phyloP scores from a whole-genome alignment of 2,797 vertebrate species.

The Gymnothorax javanicus region DNA sequence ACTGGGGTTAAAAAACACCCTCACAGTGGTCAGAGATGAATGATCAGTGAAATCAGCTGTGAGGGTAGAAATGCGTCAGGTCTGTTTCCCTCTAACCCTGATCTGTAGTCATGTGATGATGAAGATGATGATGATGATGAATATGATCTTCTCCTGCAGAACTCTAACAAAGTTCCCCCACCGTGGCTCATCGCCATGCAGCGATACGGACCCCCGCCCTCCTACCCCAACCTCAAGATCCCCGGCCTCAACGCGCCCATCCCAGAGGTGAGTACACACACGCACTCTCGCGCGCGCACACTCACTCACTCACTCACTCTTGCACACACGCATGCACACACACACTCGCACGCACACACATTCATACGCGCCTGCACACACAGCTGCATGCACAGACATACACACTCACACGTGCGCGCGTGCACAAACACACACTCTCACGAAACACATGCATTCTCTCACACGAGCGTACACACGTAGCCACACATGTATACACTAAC shows the following conservation, averaged over 20 bases:
- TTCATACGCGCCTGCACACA: background rate
- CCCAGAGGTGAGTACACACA: conserved; percentile 75
- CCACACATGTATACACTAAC: no score
- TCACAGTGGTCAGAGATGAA: no score
- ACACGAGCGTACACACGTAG: no score
- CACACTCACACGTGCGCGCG: background rate
- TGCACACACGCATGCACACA: background rate
- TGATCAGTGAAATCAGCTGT: no score
- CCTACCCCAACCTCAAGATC: conserved; percentile 94
- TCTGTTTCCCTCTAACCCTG: no score
- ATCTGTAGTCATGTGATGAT: background rate
- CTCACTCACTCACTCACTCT: background rate
- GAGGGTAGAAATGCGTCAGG: no score
- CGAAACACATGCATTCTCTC: no score
- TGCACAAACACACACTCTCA: no score
- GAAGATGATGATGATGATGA: background rate
- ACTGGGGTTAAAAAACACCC: background rate
- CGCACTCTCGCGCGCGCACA: background rate
- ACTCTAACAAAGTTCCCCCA: conserved; percentile 90
- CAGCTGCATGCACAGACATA: background rate
- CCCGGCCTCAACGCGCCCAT: conserved; percentile 91
- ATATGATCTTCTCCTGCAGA: conserved; percentile 63
- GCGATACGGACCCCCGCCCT: conserved; percentile 89
- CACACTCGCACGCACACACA: background rate
- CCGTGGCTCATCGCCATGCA: conserved; percentile 96